Conservation (phyloP, 2,797 vertebrate genomes). For the Oceanodroma leucorhoa region DNA sequence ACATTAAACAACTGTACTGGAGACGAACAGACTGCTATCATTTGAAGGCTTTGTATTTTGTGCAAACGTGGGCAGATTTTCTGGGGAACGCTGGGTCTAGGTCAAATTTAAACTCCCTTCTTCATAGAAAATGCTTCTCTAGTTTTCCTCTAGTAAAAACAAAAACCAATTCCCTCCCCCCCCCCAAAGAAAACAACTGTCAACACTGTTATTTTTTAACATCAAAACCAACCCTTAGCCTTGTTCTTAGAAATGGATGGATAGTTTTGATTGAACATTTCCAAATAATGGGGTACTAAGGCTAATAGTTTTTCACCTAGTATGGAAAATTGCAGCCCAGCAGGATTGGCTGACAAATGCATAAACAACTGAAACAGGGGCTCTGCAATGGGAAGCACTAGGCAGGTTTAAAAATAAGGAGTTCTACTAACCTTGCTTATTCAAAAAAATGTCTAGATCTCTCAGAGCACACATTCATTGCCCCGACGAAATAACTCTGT, state of each 20-base stretch:
- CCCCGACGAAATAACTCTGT: neutral
- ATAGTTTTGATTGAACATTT: neutral
- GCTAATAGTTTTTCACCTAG: neutral
- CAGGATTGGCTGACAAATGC: neutral
- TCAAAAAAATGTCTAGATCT: neutral
- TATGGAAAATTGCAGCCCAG: neutral
- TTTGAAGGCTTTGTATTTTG: neutral
- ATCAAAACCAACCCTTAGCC: neutral
- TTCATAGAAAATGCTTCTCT: neutral
- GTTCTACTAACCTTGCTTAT: neutral
- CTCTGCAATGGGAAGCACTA: neutral
- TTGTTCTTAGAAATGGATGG: neutral
- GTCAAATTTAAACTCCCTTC: neutral
- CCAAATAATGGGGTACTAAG: neutral
- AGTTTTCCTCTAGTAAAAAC: neutral
- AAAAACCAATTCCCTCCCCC: accelerated
- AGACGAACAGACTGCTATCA: neutral
- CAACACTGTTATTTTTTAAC: neutral
- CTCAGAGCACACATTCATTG: neutral
- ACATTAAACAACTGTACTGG: neutral
- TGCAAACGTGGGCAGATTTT: neutral
- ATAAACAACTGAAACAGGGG: neutral
- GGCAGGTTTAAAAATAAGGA: neutral
- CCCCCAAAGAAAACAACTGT: neutral
- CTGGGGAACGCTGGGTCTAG: neutral